Base-by-base conservation (phyloP, 1,140 invertebrate genomes). In the Wiebesia pumilae region DNA sequence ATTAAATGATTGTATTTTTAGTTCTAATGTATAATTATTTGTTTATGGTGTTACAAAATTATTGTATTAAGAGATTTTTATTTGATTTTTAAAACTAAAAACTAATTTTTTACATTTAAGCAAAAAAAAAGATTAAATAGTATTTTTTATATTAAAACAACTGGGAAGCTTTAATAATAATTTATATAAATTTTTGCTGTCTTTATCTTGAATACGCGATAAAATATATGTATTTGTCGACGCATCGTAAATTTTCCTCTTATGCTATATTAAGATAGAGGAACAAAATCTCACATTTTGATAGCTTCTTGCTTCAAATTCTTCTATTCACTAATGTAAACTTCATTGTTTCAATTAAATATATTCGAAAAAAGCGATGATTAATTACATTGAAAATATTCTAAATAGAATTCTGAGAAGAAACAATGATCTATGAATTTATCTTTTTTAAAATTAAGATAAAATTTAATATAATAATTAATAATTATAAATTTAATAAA, bases 231-330 rank as follows among this genome's bases (percentile, higher is more conserved):
- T 65, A n/a, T 62, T 21, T 65, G 62, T 65, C 24, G n/a, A n/a
- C 24, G 24, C 6, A n/a, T 65, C 4, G 12, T 65, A 65, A 65
- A 65, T n/a, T 65, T 65, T 65, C 12, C 62, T 12, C 27, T 65
- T 65, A n/a, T 30, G n/a, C 62, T n/a, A 9, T 4, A 65, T 65
- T 21, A 65, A 3, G 7, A 1, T 65, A 65, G 6, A 65, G 62
- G 14, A 30, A 2, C 7, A 16, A n/a, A 65, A n/a, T 65, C 4
- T 54, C 43, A 82, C 30, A 71, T 27, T 71, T 82, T 21, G 30
- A 82, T 71, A 9, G 67, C 81, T 71, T 82, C 33, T 65, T 51
- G 78, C 33, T 58, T 54, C 47, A 30, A 79, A 47, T 79, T 79
- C 27, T 54, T 47, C 77, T 79, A 30, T 33, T 79, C 54, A 79